Conservation (phyloP, 2,888 invertebrate species). For the Meteorus colon region DNA sequence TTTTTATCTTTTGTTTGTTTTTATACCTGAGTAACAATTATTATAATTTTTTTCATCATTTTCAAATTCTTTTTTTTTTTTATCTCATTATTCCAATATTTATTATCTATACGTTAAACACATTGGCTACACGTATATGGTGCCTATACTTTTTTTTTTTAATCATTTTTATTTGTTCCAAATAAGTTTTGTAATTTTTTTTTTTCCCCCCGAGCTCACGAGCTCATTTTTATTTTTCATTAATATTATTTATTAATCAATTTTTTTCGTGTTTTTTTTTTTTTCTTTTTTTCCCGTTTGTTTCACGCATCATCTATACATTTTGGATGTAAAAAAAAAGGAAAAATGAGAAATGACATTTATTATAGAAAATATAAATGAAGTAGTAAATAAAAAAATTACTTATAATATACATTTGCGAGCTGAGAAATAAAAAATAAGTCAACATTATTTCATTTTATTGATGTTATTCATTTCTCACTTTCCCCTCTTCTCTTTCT, state of each 20-base stretch:
- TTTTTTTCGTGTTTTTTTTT: no score
- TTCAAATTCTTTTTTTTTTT: slow-evolving; percentile 11
- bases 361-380: slow-evolving; percentile 19
- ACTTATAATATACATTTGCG: slow-evolving; percentile 13
- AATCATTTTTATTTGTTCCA: background rate
- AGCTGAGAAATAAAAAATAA: slow-evolving; percentile 16
- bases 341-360: slow-evolving; percentile 9
- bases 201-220: background rate
- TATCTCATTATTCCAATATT: slow-evolving; percentile 45
- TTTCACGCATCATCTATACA: slow-evolving; percentile 12
- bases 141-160: background rate
- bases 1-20: slow-evolving; percentile 12
- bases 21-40: slow-evolving; percentile 31
- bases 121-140: background rate
- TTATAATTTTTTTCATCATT: slow-evolving; percentile 25
- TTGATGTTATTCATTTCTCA: background rate
- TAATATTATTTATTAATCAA: background rate
- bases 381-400: slow-evolving; percentile 2
- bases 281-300: no score
- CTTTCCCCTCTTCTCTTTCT: background rate
- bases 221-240: background rate
- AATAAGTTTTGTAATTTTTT: slow-evolving; percentile 28
- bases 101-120: slow-evolving; percentile 24
- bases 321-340: background rate
- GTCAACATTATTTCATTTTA: background rate